A percentile compares a stretch with the other conserved stretches of the same genome.
Evolutionary conservation across 2,797 vertebrate genomes (phyloP).

Genomic region (Pseudotriccus pelzelni): DNA sequence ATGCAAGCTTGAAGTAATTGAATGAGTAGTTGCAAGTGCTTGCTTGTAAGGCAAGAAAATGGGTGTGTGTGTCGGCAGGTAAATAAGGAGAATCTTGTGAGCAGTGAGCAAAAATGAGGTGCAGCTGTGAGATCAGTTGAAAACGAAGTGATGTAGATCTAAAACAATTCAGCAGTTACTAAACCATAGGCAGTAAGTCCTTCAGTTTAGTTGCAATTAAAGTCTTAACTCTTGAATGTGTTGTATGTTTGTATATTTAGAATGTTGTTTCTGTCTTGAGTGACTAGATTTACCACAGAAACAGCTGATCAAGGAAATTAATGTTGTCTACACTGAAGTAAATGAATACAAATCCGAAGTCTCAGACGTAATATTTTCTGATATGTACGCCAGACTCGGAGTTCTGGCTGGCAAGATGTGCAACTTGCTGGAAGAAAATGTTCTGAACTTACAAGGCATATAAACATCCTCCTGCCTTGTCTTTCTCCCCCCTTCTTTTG

Average conservation of each 20-base stretch:
- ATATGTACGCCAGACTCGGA: neutral
- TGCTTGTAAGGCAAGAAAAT: neutral
- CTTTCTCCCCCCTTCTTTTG: rapidly evolving
- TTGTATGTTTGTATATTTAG: neutral
- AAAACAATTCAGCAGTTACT: neutral
- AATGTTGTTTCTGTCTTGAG: neutral
- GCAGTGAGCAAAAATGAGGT: constrained; percentile 19
- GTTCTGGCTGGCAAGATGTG: neutral
- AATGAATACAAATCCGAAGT: neutral
- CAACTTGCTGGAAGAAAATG: neutral
- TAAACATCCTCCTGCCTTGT: neutral
- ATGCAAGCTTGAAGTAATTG: neutral
- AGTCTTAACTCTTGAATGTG: neutral
- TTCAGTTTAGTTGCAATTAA: neutral
- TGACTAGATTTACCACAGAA: neutral
- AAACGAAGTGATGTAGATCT: neutral
- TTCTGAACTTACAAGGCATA: neutral
- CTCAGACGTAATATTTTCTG: neutral
- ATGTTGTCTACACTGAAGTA: neutral
- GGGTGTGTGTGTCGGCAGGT: neutral
- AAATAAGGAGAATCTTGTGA: neutral
- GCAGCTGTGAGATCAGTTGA: neutral
- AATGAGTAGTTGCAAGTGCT: neutral
- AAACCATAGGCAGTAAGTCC: neutral
- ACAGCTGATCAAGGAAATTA: neutral